Evolutionary conservation across 2,888 invertebrate species (phyloP), one percentile per base, ranked within the genome.

Genomic region (Stegophylla sp.): DNA sequence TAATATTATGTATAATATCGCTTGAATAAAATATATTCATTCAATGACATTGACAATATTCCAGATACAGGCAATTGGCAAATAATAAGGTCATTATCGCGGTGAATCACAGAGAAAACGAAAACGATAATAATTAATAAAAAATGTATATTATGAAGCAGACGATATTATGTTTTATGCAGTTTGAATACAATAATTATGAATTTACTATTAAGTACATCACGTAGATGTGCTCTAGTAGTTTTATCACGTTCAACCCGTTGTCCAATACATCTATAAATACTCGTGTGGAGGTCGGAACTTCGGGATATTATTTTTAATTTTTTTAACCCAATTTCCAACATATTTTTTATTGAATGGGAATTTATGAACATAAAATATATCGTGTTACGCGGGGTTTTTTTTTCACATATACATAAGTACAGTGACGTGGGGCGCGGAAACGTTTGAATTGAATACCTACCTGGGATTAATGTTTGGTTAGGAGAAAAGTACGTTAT

Each of bases 381-480:
- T 69, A 61, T 71, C 79, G 43, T 20, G 34, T 79, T 79, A 61
- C 69, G 20, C 10, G 3, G 10, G 74, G 15, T 74, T 63, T 63
- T 61, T 74, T 64, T 64, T 34, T 4, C 23, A 10, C 9, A 23
- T 34, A 28, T n/a, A n/a, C n/a, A n/a, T n/a, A n/a, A n/a, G n/a
- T n/a, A n/a, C 9, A 23, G 15, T 23, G 72, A 43, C 20, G 41
- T 10, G 23, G 71, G 71, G 79, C 79, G 61, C 79, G 61, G 69
- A 79, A 79, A 79, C 61, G 17, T 79, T 67, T 61, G 79, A 79
- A 79, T 79, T 61, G 23, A 79, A 79, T 67, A 79, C 71, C 61
- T 67, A 79, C 71, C 61, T 34, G 48, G 71, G 79, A 71, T 79
- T 79, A 69, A 71, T 71, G 28, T 61, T 63, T 34, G 41, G 23